These are phyloP conservation scores for Oxygymnocypris stewartii DNA, from an alignment of 2,113 vertebrate genomes.

Conservation along the genomic window DNA sequence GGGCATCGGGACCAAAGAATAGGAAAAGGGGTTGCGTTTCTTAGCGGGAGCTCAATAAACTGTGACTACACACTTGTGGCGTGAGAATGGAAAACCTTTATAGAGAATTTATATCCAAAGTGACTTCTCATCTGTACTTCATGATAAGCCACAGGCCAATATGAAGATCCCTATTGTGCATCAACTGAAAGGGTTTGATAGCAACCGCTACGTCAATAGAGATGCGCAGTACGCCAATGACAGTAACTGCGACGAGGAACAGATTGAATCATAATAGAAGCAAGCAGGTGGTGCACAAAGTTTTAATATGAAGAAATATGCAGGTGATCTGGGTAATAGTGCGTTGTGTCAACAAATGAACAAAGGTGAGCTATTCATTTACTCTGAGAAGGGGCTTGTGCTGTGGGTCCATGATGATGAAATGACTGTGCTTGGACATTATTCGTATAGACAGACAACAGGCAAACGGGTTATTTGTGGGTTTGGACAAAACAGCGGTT, in stretches of 20 bases:
- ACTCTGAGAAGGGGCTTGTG: background rate
- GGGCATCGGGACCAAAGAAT: constrained; percentile 23
- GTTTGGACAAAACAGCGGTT: background rate
- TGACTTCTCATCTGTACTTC: constrained; percentile 57
- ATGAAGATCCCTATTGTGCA: constrained; percentile 57
- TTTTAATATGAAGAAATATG: constrained; percentile 3
- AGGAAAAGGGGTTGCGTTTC: constrained; percentile 44
- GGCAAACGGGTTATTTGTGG: background rate
- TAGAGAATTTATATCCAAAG: constrained; percentile 51
- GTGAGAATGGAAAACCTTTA: constrained; percentile 53
- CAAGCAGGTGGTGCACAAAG: constrained; percentile 24
- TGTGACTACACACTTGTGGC: constrained; percentile 47
- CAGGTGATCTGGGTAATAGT: constrained; percentile 16
- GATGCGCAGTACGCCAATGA: constrained; percentile 8
- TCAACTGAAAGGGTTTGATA: constrained; percentile 52
- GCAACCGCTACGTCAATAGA: constrained; percentile 40
- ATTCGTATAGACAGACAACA: background rate
- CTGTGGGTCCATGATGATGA: background rate
- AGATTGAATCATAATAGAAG: constrained; percentile 35
- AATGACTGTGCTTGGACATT: background rate
- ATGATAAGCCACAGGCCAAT: constrained; percentile 57
- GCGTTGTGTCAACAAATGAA: background rate
- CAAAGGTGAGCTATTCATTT: background rate
- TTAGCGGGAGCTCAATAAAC: constrained; percentile 57
- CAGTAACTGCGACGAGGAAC: constrained; percentile 35